Base-by-base conservation (phyloP, 2,797 vertebrate species). In the Oreortyx pictus region DNA sequence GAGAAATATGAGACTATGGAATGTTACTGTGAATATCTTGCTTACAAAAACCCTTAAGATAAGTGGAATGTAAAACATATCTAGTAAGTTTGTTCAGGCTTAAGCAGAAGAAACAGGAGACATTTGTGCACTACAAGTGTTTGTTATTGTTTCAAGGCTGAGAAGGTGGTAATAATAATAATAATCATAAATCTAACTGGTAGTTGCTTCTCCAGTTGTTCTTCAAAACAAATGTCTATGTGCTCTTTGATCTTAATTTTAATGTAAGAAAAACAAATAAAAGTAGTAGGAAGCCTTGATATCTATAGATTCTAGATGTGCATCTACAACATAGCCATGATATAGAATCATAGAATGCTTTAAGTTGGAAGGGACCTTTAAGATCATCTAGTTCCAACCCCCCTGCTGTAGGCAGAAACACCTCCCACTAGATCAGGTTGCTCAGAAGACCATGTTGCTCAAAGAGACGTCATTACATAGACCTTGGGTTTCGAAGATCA, bases 241-340 rank as follows among this genome's bases (percentile, higher is more conserved):
- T 17, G 50, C 2, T 23, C 82, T 75, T 49, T 39, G 14, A 31
- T 29, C 60, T 61, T n/a, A 14, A 5, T n/a, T 50, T 64, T 33
- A 14, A 29, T 59, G 35, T 3, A 54, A n/a, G 8, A 78, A n/a
- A 31, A 24, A 3, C 56, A 70, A 70, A 29, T 67, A 5, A 3
- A 43, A 35, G 52, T 16, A 9, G 11, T 1, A 73, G 35, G 31
- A 87, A 67, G 12, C 24, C 14, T 33, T 43, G 31, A 14, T 31
- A n/a, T 19, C 31, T 31, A 37, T 56, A 52, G 68, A 3, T 35
- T 82, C 33, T 56, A 77, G 75, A 64, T 11, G 2, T 1, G 7
- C 0, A 0, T 41, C 57, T 3, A 4, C 11, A 56, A 13, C 8
- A 11, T 20, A 20, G 17, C 37, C 11, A 3, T 56, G 65, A 31